Evolutionary conservation across 2,113 vertebrate species (phyloP).

Genomic region (Embiotoca jacksoni): DNA sequence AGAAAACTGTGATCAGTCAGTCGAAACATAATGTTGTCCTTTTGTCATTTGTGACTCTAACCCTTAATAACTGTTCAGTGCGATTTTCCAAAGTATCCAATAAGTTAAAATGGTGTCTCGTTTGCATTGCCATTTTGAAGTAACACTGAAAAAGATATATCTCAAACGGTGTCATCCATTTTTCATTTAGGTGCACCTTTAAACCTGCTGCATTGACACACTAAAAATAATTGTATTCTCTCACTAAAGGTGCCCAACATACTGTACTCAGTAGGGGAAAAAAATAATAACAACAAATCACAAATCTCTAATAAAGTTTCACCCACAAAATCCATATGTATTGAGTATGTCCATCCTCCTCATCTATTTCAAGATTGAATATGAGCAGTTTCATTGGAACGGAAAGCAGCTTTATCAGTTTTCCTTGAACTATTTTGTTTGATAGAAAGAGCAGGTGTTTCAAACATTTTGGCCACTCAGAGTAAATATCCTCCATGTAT

Average conservation of each 20-base stretch:
- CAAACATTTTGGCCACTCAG: background rate
- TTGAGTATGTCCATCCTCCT: background rate
- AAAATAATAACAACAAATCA: background rate
- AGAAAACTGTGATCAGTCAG: constrained; percentile 23
- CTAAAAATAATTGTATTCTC: background rate
- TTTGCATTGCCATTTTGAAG: background rate
- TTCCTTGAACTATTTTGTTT: background rate
- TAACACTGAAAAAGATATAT: background rate
- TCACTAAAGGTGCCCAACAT: background rate
- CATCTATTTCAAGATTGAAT: background rate
- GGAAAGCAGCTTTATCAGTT: background rate
- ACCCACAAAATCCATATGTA: background rate
- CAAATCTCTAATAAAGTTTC: background rate
- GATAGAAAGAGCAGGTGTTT: background rate
- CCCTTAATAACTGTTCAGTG: background rate
- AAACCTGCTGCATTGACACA: background rate
- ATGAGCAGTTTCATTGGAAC: background rate
- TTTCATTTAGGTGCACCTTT: background rate
- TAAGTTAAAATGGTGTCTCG: background rate
- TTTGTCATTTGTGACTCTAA: constrained; percentile 5
- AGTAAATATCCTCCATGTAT: constrained; percentile 2
- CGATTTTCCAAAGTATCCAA: background rate
- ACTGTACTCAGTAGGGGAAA: too few species aligned
- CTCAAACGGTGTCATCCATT: background rate
- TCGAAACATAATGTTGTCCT: constrained; percentile 4